Percentiles rank a stretch among this genome's conserved stretches.
Conservation (phyloP, 2,888 invertebrate species). For the Callimorpha dominula region DNA sequence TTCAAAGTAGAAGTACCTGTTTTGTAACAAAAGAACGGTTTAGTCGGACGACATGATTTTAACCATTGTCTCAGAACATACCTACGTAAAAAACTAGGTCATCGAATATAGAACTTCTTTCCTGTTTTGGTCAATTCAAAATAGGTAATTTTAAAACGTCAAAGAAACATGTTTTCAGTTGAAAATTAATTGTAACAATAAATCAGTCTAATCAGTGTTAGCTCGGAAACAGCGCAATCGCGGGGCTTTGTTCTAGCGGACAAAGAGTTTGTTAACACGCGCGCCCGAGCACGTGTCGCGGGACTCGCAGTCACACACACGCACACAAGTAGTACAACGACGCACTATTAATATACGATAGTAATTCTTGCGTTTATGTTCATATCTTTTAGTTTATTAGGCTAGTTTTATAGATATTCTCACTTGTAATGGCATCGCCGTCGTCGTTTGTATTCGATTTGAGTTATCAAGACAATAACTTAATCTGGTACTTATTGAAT, state of each 20-base stretch:
- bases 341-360: background rate
- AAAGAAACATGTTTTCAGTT: background rate
- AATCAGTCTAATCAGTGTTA: conserved; percentile 10
- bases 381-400: background rate
- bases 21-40: too few species aligned
- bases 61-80: too few species aligned
- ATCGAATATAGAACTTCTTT: background rate
- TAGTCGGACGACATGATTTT: too few species aligned
- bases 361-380: background rate
- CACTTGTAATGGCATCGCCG: background rate
- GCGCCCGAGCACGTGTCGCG: conserved; percentile 47
- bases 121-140: background rate
- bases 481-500: too few species aligned
- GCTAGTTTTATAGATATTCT: background rate
- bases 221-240: conserved; percentile 10
- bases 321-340: background rate
- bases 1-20: too few species aligned
- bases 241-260: conserved; percentile 45
- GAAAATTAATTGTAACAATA: conserved; percentile 12
- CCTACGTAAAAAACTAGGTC: background rate
- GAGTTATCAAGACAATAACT: background rate
- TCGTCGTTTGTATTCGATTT: background rate
- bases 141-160: background rate
- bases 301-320: conserved; percentile 18
- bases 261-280: conserved; percentile 47